A percentile compares a stretch with the other conserved stretches of the same genome.
phyloP scores from a whole-genome alignment of 2,113 vertebrate genomes.

The Syngnathus scovelli region DNA sequence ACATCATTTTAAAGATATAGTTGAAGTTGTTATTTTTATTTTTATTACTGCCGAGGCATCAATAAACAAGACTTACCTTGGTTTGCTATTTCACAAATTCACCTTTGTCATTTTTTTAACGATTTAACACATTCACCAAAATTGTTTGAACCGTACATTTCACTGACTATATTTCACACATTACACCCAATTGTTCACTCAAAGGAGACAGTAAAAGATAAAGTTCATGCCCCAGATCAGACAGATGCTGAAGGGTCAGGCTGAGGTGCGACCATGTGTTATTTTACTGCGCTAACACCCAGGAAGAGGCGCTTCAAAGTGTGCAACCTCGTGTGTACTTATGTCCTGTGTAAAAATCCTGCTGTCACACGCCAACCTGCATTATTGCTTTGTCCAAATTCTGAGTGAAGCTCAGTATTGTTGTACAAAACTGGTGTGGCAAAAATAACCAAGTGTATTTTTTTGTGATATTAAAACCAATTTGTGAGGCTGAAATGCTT shows the following conservation, averaged over 20 bases:
- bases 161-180: neutral
- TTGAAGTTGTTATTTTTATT: neutral
- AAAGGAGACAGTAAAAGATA: neutral
- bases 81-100: neutral
- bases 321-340: neutral
- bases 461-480: neutral
- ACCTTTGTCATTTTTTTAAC: neutral
- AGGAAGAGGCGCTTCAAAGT: constrained; percentile 47
- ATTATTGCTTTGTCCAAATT: constrained; percentile 7
- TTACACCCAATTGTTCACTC: neutral
- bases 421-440: too few relatives aligned
- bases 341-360: constrained; percentile 7
- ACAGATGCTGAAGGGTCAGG: constrained; percentile 9
- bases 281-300: constrained; percentile 45
- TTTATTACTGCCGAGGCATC: neutral
- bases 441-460: too few relatives aligned
- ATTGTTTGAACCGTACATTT: neutral
- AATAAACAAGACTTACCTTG: neutral
- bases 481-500: neutral
- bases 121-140: neutral
- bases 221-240: constrained; percentile 25
- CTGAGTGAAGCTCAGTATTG: too few relatives aligned
- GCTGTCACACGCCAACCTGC: constrained; percentile 14
- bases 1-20: neutral
- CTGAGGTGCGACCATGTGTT: constrained; percentile 44